phyloP scores from a whole-genome alignment of 2,113 vertebrate genomes.

The Bombycilla garrulus region DNA sequence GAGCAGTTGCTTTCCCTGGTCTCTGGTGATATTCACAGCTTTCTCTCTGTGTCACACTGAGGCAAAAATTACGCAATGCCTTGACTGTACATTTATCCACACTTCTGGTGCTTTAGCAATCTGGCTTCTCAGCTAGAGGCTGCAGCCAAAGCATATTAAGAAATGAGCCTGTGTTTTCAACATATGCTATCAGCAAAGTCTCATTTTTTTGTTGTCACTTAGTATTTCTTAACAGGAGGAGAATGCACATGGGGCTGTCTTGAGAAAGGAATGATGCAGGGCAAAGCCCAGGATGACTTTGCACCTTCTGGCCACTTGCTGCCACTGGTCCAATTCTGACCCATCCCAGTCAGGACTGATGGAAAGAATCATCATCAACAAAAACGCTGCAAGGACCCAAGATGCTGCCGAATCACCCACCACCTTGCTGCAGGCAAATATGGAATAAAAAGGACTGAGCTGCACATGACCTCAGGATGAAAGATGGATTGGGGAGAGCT shows the following conservation, averaged over 20 bases:
- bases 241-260: neutral
- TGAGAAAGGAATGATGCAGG: neutral
- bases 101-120: neutral
- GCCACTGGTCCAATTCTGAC: neutral
- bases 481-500: neutral
- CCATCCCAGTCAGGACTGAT: neutral
- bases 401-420: neutral
- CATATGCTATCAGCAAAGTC: neutral
- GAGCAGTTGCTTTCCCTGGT: neutral
- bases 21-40: neutral
- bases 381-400: neutral
- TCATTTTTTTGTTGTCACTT: constrained; percentile 4
- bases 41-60: neutral
- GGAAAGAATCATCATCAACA: neutral
- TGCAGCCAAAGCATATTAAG: neutral
- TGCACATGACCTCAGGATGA: neutral
- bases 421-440: neutral
- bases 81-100: neutral
- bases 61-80: neutral
- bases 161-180: neutral
- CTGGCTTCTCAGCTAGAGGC: constrained; percentile 20
- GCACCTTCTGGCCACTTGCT: neutral
- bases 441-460: neutral
- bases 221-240: constrained; percentile 1
- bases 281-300: neutral